Conservation (phyloP, 2,113 vertebrate genomes). For the Gopherus evgoodei region DNA sequence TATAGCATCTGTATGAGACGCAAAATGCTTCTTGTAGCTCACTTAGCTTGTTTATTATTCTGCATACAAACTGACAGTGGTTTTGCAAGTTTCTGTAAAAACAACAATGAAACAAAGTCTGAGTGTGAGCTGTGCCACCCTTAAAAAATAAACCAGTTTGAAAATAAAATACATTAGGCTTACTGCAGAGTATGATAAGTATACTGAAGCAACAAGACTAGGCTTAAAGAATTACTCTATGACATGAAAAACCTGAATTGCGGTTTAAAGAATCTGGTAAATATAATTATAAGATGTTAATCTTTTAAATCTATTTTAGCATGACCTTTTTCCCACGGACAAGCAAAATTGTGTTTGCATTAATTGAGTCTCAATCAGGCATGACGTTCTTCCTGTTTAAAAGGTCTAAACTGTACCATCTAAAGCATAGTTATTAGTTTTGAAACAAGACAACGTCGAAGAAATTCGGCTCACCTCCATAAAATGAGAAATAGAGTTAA, state of each 20-base stretch:
- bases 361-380: background rate
- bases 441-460: conserved; percentile 51
- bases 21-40: conserved; percentile 8
- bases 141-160: conserved; percentile 38
- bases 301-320: conserved; percentile 35
- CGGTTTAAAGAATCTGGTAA: conserved; percentile 17
- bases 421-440: conserved; percentile 64
- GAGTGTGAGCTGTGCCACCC: conserved; percentile 25
- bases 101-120: conserved; percentile 26
- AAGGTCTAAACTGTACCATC: background rate
- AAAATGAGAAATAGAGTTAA: conserved; percentile 73
- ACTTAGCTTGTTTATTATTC: conserved; percentile 44
- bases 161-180: conserved; percentile 51
- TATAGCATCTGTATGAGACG: conserved; percentile 8
- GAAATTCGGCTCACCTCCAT: conserved; percentile 44
- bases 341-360: conserved; percentile 17
- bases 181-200: conserved; percentile 38
- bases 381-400: background rate
- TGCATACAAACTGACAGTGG: conserved; percentile 16
- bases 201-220: background rate
- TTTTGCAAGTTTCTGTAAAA: conserved; percentile 35
- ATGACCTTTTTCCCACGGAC: background rate
- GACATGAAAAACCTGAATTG: conserved; percentile 21
- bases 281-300: conserved; percentile 41
- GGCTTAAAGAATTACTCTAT: conserved; percentile 35